These are phyloP conservation scores for Misgurnus mizolepis DNA, from an alignment of 2,113 vertebrate species.

Conservation along the genomic window DNA sequence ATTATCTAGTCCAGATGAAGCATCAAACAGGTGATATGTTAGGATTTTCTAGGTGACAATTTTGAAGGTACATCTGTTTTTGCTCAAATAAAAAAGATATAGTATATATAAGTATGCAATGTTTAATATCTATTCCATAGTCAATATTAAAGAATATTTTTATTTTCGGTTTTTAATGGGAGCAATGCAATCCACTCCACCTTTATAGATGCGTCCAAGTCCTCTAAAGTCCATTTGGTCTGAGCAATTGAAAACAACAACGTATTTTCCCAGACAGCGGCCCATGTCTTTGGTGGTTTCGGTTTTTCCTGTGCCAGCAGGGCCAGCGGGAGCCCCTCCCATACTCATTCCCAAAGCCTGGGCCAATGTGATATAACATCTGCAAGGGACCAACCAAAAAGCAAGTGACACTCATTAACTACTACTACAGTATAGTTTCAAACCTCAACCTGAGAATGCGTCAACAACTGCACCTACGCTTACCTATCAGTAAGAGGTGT, in stretches of 20 bases:
- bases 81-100: too few species aligned
- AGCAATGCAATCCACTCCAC: conserved; percentile 53
- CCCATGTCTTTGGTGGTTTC: conserved; percentile 95
- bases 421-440: neutral
- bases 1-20: conserved; percentile 1
- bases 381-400: conserved; percentile 55
- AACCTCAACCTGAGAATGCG: neutral
- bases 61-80: too few species aligned
- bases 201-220: conserved; percentile 92
- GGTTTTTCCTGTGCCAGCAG: conserved; percentile 90
- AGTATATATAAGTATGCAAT: too few species aligned
- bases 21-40: neutral
- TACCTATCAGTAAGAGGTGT: conserved; percentile 90
- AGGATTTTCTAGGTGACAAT: neutral
- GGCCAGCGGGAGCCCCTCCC: conserved; percentile 89
- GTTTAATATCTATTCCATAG: too few species aligned
- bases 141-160: neutral
- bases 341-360: conserved; percentile 93
- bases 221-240: conserved; percentile 96
- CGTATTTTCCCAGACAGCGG: conserved; percentile 88
- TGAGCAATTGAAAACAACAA: conserved; percentile 92
- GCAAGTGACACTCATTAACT: neutral
- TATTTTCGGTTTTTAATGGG: too few species aligned
- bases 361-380: conserved; percentile 89
- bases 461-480: conserved; percentile 6